phyloP scores from a whole-genome alignment of 1,140 invertebrate genomes.

The Protaetia brevitarsis region DNA sequence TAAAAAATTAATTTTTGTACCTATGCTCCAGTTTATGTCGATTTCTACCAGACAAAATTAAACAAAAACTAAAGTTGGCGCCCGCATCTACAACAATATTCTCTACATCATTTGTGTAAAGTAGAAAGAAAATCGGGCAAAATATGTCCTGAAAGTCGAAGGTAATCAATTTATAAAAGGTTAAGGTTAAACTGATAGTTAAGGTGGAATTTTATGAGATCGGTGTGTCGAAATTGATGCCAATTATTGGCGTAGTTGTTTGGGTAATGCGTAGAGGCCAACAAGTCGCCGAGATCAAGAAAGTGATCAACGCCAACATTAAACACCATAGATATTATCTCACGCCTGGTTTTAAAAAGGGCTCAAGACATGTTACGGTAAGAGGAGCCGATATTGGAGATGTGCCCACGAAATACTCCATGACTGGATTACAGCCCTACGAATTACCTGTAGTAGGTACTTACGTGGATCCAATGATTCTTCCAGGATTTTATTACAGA shows the following conservation, averaged over 20 bases:
- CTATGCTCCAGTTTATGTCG: too few relatives aligned
- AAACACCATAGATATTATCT: constrained; percentile 59
- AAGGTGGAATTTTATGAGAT: constrained; percentile 68
- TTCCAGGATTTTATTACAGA: constrained; percentile 70
- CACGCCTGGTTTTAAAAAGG: constrained; percentile 60
- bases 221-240: constrained; percentile 56
- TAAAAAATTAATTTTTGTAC: too few relatives aligned
- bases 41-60: too few relatives aligned
- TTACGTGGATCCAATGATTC: constrained; percentile 68
- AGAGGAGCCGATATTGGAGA: constrained; percentile 59
- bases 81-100: too few relatives aligned
- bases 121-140: too few relatives aligned
- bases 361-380: constrained; percentile 58
- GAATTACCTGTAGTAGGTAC: constrained; percentile 75
- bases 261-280: constrained; percentile 52
- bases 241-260: constrained; percentile 58
- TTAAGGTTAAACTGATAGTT: constrained; percentile 60
- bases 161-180: too few relatives aligned
- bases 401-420: constrained; percentile 64
- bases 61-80: too few relatives aligned
- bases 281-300: constrained; percentile 51
- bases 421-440: constrained; percentile 64
- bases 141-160: too few relatives aligned
- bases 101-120: too few relatives aligned
- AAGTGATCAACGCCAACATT: constrained; percentile 59